Evolutionary conservation across 2,888 invertebrate genomes (phyloP).

Genomic region (Zele albiditarsus): DNA sequence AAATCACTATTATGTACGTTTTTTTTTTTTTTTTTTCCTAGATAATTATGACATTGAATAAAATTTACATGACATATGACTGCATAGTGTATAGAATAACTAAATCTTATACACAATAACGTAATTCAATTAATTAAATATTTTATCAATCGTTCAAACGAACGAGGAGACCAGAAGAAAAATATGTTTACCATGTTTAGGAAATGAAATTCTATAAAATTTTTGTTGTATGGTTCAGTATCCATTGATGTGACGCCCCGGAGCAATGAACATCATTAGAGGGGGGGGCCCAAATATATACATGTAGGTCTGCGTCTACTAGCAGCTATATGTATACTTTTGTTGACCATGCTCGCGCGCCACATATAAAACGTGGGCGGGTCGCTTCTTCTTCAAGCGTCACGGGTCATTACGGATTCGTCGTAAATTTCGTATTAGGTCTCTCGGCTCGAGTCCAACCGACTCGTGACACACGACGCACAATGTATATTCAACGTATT

Average conservation of each 20-base stretch:
- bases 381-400: conserved; percentile 51
- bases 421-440: conserved; percentile 61
- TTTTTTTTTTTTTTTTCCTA: too few relatives aligned
- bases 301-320: not conserved
- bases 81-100: too few relatives aligned
- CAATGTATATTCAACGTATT: conserved; percentile 39
- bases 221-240: not conserved
- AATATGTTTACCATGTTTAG: not conserved
- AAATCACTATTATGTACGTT: too few relatives aligned
- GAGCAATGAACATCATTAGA: not conserved
- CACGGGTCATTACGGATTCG: conserved; percentile 62
- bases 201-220: not conserved
- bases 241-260: not conserved
- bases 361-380: conserved; percentile 45
- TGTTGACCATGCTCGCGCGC: conserved; percentile 26
- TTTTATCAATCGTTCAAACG: too few relatives aligned
- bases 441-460: conserved; percentile 25
- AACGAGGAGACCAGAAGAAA: too few relatives aligned
- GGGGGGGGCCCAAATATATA: not conserved
- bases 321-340: conserved; percentile 30
- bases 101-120: too few relatives aligned
- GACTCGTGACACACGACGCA: conserved; percentile 26
- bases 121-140: too few relatives aligned
- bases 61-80: too few relatives aligned
- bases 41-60: too few relatives aligned